Conservation (phyloP, 2,888 invertebrate genomes). For the Conchocele bisecta region DNA sequence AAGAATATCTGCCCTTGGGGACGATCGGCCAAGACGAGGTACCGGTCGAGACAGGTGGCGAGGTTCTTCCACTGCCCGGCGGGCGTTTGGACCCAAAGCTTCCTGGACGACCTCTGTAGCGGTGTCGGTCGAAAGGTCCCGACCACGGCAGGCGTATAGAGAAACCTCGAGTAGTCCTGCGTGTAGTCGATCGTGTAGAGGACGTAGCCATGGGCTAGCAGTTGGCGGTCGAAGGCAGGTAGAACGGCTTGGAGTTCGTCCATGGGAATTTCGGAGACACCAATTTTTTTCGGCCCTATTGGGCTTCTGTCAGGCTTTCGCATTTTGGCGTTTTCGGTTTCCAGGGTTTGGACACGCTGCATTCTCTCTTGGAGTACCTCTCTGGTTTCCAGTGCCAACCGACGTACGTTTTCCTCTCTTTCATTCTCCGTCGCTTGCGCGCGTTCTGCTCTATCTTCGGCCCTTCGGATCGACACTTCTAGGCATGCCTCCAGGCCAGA, state of each 20-base stretch:
- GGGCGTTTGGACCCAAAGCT: slow-evolving; percentile 3
- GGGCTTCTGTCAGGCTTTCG: too few relatives aligned
- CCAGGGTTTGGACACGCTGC: too few relatives aligned
- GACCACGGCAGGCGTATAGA: neutral
- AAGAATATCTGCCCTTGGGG: slow-evolving; percentile 5
- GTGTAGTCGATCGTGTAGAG: slow-evolving; percentile 10
- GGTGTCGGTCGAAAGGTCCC: slow-evolving; percentile 1
- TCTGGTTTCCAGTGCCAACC: too few relatives aligned
- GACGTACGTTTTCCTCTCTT: too few relatives aligned
- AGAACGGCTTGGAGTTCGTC: neutral
- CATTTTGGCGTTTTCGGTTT: too few relatives aligned
- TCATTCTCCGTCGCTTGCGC: too few relatives aligned
- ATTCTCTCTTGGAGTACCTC: too few relatives aligned
- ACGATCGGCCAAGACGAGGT: slow-evolving; percentile 1
- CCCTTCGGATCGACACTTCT: too few relatives aligned
- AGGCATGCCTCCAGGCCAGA: too few relatives aligned
- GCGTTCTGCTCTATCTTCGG: too few relatives aligned
- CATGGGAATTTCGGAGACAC: neutral
- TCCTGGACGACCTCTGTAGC: neutral
- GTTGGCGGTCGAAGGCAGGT: neutral
- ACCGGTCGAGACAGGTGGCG: neutral
- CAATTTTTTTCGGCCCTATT: too few relatives aligned
- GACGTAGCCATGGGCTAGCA: slow-evolving; percentile 4
- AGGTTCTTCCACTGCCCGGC: too few relatives aligned
- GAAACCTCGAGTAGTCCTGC: slow-evolving; percentile 6